Evolutionary conservation across 1,140 invertebrate genomes (phyloP).

Genomic region (Bacillus rossius): DNA sequence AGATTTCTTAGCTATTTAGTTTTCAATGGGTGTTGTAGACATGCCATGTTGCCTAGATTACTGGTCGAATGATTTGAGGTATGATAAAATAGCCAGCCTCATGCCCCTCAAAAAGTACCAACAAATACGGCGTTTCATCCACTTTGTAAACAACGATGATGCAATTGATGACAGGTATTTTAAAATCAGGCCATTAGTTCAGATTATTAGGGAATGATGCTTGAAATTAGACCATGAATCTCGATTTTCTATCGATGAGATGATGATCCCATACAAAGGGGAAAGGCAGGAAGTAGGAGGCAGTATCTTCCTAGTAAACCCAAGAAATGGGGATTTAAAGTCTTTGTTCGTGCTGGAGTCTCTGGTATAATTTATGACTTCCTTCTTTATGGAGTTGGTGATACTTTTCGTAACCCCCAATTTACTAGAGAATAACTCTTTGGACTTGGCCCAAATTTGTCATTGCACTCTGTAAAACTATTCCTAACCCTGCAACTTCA

Average conservation of each 20-base stretch:
- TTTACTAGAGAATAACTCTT: background rate
- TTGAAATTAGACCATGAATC: conserved; percentile 30
- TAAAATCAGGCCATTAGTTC: conserved; percentile 16
- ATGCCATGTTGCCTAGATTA: no score
- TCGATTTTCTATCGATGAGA: conserved; percentile 33
- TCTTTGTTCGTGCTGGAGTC: conserved; percentile 18
- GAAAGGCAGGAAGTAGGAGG: conserved; percentile 16
- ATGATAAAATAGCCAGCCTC: no score
- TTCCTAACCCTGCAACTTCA: background rate
- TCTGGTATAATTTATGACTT: conserved; percentile 25
- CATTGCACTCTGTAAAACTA: background rate
- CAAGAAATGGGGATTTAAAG: conserved; percentile 30
- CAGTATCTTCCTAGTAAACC: conserved; percentile 32
- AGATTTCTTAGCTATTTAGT: no score
- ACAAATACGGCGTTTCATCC: no score
- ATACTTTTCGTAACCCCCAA: background rate
- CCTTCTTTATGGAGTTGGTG: conserved; percentile 19
- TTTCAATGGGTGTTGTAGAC: no score
- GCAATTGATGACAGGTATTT: conserved; percentile 1
- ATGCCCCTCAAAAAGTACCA: no score
- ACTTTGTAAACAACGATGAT: no score
- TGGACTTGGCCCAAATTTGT: background rate
- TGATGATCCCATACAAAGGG: conserved; percentile 34
- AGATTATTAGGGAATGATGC: conserved; percentile 23
- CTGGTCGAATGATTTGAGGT: no score